Base-by-base conservation (phyloP, 2,797 vertebrate species). In the Hoplostethus atlanticus region DNA sequence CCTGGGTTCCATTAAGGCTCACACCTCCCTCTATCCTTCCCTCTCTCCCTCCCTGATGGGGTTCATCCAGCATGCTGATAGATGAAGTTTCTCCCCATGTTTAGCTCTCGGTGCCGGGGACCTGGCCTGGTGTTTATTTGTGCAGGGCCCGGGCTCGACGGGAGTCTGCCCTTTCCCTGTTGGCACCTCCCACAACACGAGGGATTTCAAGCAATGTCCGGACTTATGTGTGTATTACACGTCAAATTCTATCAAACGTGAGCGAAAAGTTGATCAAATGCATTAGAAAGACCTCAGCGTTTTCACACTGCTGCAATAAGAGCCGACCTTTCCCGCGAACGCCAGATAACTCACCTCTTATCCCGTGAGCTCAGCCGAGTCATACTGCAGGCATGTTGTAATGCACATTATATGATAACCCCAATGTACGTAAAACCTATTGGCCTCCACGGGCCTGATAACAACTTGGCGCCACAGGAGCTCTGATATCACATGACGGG, bases 1-100 rank as follows among this genome's bases (percentile, higher is more conserved):
- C 78, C 86, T 91, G 89, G 76, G 58, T 85, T 87, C 73, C 73
- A 88, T 90, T 90, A 85, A 73, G 42, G 46, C 77, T 79, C 73
- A 73, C 76, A 69, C 81, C 65, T 79, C 77, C 60, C 56, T 80
- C 77, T 53, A 53, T 61, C 64, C 31, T 17, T 62, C 73, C 65
- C 52, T 71, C 73, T 76, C 58, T 64, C 16, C 38, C 55, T 81
- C 46, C 58, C 5, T 64, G 58, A 70, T 48, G 54, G 70, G 50
- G 16, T 36, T 2, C 68, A 69, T 44, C 62, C 12, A 51, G 51
- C 17, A 31, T 15, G 50, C 55, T 84, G 85, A 88, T 77, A 65
- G 78, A 86, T 74, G 81, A 51, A 6, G 58, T 87, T 76, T 84
- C 80, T 64, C 50, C 53, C 25, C 64, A 59, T 54, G 9, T 79